These are phyloP conservation scores for Synergus umbraculus DNA, from an alignment of 2,888 invertebrate genomes.

Conservation along the genomic window DNA sequence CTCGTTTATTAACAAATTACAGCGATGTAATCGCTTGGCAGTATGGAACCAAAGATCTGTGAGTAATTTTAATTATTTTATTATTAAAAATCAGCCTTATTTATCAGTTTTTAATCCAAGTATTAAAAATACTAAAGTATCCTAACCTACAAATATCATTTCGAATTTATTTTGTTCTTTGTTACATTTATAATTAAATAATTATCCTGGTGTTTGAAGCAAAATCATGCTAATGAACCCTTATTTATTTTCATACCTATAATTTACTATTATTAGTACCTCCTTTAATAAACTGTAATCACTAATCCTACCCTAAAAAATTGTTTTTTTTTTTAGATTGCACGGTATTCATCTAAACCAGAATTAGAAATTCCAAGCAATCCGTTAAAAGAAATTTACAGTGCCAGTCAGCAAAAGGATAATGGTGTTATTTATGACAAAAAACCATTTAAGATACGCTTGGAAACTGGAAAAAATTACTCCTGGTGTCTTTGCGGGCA, in stretches of 20 bases:
- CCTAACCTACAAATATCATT: background rate
- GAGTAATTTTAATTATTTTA: background rate
- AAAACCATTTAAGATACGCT: slow-evolving; percentile 89
- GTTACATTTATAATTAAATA: background rate
- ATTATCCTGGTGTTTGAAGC: background rate
- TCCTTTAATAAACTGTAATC: background rate
- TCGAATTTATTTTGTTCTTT: background rate
- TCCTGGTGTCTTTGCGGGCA: slow-evolving; percentile 97
- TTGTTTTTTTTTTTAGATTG: slow-evolving; percentile 2
- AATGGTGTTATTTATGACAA: slow-evolving; percentile 92
- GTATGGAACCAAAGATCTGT: slow-evolving; percentile 14
- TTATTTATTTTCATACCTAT: background rate
- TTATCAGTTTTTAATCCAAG: background rate
- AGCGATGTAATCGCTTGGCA: background rate
- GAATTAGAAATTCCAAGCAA: slow-evolving; percentile 84
- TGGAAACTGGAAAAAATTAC: slow-evolving; percentile 81
- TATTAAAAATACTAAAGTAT: background rate
- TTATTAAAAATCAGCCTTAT: background rate
- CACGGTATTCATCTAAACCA: slow-evolving; percentile 10
- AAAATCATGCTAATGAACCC: background rate
- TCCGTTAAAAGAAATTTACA: slow-evolving; percentile 80
- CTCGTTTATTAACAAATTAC: slow-evolving; percentile 1
- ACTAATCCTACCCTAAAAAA: background rate
- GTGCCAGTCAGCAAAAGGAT: slow-evolving; percentile 82
- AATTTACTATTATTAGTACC: background rate